Conservation (phyloP, 1,140 invertebrate species). For the Pseudomyrmex pallidus region DNA sequence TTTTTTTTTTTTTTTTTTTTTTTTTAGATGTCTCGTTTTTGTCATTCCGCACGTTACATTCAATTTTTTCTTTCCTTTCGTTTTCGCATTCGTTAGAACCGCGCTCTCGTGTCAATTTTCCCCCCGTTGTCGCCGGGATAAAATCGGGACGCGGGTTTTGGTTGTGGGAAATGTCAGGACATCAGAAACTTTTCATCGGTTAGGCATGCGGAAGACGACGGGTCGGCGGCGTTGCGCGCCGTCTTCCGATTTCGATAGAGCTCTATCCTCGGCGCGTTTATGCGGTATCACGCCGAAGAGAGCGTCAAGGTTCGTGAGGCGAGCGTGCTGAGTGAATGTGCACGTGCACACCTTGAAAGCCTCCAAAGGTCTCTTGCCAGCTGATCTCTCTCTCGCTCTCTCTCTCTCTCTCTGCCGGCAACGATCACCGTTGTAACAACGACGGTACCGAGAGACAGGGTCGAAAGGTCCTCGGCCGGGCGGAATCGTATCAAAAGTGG, state of each 20-base stretch:
- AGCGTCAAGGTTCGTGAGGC: slow-evolving; percentile 66
- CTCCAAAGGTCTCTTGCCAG: slow-evolving; percentile 67
- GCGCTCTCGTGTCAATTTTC: slow-evolving; percentile 32
- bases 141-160: slow-evolving; percentile 45
- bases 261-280: slow-evolving; percentile 60
- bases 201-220: slow-evolving; percentile 65
- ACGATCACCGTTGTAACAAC: slow-evolving; percentile 59
- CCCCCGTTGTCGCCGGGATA: neutral
- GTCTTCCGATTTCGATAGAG: slow-evolving; percentile 72
- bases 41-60: neutral
- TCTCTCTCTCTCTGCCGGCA: neutral
- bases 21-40: neutral
- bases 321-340: slow-evolving; percentile 60
- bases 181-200: slow-evolving; percentile 50
- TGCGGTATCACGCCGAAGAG: slow-evolving; percentile 71
- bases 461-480: slow-evolving; percentile 71
- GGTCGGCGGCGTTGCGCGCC: neutral
- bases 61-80: neutral
- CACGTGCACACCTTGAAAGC: slow-evolving; percentile 71
- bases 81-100: neutral
- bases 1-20: too few relatives aligned
- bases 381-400: slow-evolving; percentile 45
- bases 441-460: slow-evolving; percentile 63
- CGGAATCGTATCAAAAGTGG: slow-evolving; percentile 74
- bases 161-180: slow-evolving; percentile 50